Evolutionary conservation across 2,888 invertebrate species (phyloP).

Genomic region (Andricus curvator): DNA sequence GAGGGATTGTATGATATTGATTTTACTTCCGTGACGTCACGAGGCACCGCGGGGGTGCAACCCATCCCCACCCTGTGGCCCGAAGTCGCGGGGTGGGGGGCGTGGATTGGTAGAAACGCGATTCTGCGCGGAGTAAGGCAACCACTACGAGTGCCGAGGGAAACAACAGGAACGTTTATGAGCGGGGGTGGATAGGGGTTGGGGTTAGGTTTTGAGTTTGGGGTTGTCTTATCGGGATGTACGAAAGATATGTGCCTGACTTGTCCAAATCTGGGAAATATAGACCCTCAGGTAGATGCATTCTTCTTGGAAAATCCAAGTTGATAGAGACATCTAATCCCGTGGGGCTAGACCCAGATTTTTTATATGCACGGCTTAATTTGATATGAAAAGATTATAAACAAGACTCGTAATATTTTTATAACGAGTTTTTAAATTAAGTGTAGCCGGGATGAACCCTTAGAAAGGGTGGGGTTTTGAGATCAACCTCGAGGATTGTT

Average conservation of each 20-base stretch:
- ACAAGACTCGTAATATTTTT: too few species aligned
- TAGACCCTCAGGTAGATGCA: background rate
- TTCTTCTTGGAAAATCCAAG: background rate
- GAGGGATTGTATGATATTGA: conserved; percentile 72
- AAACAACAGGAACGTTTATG: conserved; percentile 26
- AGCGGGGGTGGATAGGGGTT: background rate
- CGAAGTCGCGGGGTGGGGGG: conserved; percentile 63
- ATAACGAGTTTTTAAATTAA: too few species aligned
- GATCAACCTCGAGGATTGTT: too few species aligned
- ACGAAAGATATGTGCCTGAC: conserved; percentile 4
- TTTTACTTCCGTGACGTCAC: conserved; percentile 70
- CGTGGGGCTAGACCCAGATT: too few species aligned
- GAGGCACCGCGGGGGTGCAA: conserved; percentile 57
- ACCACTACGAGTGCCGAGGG: conserved; percentile 11
- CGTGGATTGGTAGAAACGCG: conserved; percentile 70
- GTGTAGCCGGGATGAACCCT: too few species aligned
- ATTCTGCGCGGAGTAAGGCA: conserved; percentile 65
- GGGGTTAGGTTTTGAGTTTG: background rate
- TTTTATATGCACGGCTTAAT: too few species aligned
- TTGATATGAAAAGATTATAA: too few species aligned
- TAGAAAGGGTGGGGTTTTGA: too few species aligned
- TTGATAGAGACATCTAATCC: background rate
- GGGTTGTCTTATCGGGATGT: conserved; percentile 18
- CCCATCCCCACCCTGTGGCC: conserved; percentile 60
- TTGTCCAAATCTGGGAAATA: background rate